phyloP scores from a whole-genome alignment of 2,797 vertebrate species.

The Sandelia bainsii region DNA sequence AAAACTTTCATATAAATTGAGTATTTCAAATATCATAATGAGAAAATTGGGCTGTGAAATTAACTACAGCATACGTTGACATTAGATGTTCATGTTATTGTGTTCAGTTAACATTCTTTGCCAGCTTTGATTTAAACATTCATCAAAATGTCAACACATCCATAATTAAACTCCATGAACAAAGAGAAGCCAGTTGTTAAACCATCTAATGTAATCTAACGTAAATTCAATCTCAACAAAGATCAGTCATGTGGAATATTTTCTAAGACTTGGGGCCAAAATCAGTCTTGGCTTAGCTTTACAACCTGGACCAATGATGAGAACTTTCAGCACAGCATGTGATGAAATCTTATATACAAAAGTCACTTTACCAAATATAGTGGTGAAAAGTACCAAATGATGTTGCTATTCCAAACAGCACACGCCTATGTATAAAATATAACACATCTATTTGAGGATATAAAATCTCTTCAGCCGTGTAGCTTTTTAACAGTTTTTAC shows the following conservation, averaged over 20 bases:
- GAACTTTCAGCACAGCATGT: slow-evolving; percentile 47
- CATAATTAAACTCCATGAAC: slow-evolving; percentile 5
- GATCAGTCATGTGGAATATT: slow-evolving; percentile 18
- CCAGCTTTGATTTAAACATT: slow-evolving; percentile 1
- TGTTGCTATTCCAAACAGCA: slow-evolving; percentile 45
- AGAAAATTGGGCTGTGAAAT: background rate
- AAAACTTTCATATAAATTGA: background rate
- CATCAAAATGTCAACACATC: slow-evolving; percentile 32
- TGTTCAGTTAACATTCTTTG: background rate
- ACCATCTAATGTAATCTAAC: slow-evolving; percentile 8
- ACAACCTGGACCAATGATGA: slow-evolving; percentile 28
- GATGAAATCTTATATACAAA: slow-evolving; percentile 53
- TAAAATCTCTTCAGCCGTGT: slow-evolving; percentile 24
- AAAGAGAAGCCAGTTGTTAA: slow-evolving; percentile 15
- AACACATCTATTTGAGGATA: slow-evolving; percentile 18
- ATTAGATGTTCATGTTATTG: slow-evolving; percentile 1
- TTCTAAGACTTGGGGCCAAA: slow-evolving; percentile 17
- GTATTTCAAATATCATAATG: background rate
- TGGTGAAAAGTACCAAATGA: slow-evolving; percentile 54
- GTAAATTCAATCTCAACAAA: slow-evolving; percentile 29
- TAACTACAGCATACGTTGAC: background rate
- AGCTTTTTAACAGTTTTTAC: background rate
- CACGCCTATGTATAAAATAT: slow-evolving; percentile 41
- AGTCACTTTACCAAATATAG: slow-evolving; percentile 56
- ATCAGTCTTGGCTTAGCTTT: slow-evolving; percentile 13